Evolutionary conservation across 37 sponge, comb jelly and placozoan genomes (phyloP).

Genomic region (Halichondria panicea): DNA sequence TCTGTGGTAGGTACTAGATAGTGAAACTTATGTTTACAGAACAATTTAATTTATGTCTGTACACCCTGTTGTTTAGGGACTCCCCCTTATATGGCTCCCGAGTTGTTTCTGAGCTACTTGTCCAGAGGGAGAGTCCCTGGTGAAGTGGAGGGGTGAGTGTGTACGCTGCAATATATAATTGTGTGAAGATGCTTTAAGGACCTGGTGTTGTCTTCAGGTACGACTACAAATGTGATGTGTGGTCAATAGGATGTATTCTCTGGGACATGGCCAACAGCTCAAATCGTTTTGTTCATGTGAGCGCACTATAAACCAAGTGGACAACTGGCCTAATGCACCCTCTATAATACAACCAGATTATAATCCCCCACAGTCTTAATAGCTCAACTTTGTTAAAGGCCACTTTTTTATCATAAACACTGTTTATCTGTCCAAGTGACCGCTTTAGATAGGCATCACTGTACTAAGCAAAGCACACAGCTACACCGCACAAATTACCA

Average conservation of each 20-base stretch:
- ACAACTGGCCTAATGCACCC: no score
- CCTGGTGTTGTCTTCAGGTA: no score
- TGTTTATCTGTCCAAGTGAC: background rate
- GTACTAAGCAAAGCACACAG: background rate
- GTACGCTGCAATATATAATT: background rate
- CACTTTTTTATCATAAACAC: background rate
- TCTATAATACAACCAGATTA: no score
- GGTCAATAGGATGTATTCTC: conserved; percentile 93
- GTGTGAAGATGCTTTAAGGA: background rate
- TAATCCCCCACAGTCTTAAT: no score
- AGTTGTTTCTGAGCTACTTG: conserved; percentile 81
- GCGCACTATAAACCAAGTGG: background rate
- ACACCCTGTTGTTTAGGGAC: conserved; percentile 50
- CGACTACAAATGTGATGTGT: conserved; percentile 87
- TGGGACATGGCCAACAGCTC: conserved; percentile 84
- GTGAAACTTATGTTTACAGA: background rate
- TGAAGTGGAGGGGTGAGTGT: background rate
- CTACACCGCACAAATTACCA: background rate
- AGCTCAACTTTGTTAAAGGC: no score
- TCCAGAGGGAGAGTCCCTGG: background rate
- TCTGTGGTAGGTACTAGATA: conserved; percentile 64
- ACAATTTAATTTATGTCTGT: background rate
- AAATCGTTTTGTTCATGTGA: conserved; percentile 67
- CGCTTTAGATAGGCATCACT: background rate
- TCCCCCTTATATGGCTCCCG: conserved; percentile 96